A percentile compares a stretch with the other conserved stretches of the same genome.
phyloP scores from a whole-genome alignment of 2,797 vertebrate genomes.

The Pelodytes ibericus region DNA sequence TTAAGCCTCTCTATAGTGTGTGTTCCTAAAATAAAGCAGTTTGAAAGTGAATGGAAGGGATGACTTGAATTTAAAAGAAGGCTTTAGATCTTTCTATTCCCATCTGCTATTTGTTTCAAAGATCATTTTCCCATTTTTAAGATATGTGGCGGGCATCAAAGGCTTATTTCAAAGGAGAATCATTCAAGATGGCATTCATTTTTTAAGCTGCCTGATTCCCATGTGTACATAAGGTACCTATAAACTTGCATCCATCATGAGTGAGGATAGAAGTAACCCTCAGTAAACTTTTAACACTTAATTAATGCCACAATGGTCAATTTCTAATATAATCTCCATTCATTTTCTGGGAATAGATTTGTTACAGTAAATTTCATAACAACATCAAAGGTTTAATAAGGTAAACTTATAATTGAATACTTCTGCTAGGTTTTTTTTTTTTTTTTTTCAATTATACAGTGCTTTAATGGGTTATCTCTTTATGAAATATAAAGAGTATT shows the following conservation, averaged over 20 bases:
- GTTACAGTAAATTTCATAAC: no score
- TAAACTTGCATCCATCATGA: not conserved
- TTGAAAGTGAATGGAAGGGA: not conserved
- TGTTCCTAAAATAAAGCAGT: slow-evolving; percentile 28
- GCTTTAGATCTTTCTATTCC: slow-evolving; percentile 14
- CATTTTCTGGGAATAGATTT: no score
- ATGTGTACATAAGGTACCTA: not conserved
- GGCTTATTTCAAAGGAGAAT: slow-evolving; percentile 17
- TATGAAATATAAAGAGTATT: no score
- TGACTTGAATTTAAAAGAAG: slow-evolving; percentile 25
- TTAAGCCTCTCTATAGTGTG: slow-evolving; percentile 4
- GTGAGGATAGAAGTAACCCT: not conserved
- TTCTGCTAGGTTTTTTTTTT: no score
- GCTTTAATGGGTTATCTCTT: no score
- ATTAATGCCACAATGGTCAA: no score
- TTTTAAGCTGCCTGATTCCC: slow-evolving; percentile 3
- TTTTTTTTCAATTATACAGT: no score
- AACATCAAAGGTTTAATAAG: no score
- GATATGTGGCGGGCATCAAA: slow-evolving; percentile 29
- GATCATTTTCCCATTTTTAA: slow-evolving; percentile 32
- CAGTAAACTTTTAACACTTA: not conserved
- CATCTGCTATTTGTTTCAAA: slow-evolving; percentile 24
- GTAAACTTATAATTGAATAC: no score
- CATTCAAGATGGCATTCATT: slow-evolving; percentile 14
- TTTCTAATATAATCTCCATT: no score